Percentiles rank a stretch among this genome's conserved stretches.
These are phyloP conservation scores for Gryllus bimaculatus DNA, from an alignment of 1,140 invertebrate genomes.

Conservation along the genomic window DNA sequence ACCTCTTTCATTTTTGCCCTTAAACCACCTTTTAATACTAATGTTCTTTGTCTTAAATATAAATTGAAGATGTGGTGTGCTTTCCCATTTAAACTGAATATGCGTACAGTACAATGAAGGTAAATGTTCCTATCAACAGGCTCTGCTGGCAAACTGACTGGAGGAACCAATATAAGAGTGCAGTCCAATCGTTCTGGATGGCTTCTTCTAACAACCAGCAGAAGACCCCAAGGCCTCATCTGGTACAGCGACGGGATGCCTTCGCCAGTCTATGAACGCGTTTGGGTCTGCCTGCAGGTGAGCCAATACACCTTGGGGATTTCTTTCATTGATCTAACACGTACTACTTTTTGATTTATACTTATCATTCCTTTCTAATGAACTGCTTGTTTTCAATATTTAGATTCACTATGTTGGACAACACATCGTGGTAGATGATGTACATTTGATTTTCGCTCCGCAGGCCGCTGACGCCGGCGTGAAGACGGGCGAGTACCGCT, in stretches of 20 bases:
- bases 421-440: no score
- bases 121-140: background rate
- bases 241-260: slow-evolving; percentile 45
- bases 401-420: no score
- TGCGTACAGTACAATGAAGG: background rate
- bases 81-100: no score
- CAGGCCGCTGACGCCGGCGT: slow-evolving; percentile 37
- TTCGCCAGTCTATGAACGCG: slow-evolving; percentile 48
- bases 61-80: background rate
- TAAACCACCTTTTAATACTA: no score
- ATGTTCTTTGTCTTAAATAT: no score
- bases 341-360: no score
- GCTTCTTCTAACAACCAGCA: slow-evolving; percentile 36
- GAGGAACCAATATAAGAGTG: background rate
- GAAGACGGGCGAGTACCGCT: slow-evolving; percentile 35
- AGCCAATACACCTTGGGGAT: no score
- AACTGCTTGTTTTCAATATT: no score
- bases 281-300: slow-evolving; percentile 44
- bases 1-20: no score
- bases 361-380: no score
- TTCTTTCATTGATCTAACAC: no score
- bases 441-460: background rate
- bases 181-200: slow-evolving; percentile 41
- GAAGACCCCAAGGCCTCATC: slow-evolving; percentile 45
- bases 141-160: slow-evolving; percentile 8